Percentiles rank a stretch among this genome's conserved stretches.
phyloP scores from a whole-genome alignment of 2,113 vertebrate species.

The Balaeniceps rex region DNA sequence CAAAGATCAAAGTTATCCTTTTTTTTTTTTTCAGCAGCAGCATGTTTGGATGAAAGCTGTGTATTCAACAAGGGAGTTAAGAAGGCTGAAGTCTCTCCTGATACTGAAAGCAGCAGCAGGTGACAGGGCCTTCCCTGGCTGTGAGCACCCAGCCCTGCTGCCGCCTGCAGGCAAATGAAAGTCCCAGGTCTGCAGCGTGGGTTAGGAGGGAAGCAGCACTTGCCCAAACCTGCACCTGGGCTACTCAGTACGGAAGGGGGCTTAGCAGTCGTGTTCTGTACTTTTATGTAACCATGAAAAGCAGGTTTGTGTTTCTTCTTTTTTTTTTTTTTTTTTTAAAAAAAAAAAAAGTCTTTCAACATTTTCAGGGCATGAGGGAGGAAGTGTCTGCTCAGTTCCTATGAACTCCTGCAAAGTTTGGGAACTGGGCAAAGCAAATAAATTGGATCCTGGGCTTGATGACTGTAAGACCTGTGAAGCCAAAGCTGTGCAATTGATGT shows the following conservation, averaged over 20 bases:
- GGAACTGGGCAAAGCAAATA: not conserved
- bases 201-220: not conserved
- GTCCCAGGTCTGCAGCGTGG: not conserved
- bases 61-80: not conserved
- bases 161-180: fast-evolving
- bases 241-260: not conserved
- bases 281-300: fast-evolving
- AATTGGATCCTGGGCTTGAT: not conserved
- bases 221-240: not conserved
- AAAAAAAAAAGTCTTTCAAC: not conserved
- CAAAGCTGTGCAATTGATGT: not conserved
- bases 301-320: not conserved
- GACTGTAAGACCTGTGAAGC: not conserved
- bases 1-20: not conserved
- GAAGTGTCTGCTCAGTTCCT: not conserved
- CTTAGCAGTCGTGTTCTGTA: not conserved
- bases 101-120: not conserved
- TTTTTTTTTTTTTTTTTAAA: too few species aligned
- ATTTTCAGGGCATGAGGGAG: not conserved
- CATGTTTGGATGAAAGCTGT: not conserved
- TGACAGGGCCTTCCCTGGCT: not conserved
- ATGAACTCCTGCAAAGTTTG: not conserved
- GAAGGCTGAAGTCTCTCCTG: not conserved
- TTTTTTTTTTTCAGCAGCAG: not conserved
- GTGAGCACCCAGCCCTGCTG: not conserved